Conservation (phyloP, 2,888 invertebrate species). For the Athalia rosae region DNA sequence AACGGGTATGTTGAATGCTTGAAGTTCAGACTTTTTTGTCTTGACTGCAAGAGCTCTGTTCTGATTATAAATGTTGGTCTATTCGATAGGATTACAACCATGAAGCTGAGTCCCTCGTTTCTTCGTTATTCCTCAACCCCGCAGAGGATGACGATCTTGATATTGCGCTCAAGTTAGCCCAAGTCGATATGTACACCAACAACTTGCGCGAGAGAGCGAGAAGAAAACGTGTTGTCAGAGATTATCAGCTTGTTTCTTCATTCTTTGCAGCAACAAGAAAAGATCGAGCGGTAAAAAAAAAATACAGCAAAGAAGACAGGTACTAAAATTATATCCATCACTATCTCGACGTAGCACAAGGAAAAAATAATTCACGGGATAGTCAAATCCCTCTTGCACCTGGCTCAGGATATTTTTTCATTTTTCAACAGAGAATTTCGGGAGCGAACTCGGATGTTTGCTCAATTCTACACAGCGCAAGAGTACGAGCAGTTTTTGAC, state of each 20-base stretch:
- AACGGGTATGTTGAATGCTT: slow-evolving; percentile 78
- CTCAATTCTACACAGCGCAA: slow-evolving; percentile 90
- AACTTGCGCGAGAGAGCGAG: slow-evolving; percentile 89
- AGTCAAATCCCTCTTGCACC: neutral
- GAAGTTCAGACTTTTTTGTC: neutral
- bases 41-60: slow-evolving; percentile 28
- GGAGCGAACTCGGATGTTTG: slow-evolving; percentile 89
- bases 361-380: neutral
- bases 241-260: slow-evolving; percentile 91
- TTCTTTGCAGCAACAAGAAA: slow-evolving; percentile 83
- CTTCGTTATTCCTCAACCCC: slow-evolving; percentile 85
- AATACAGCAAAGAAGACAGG: slow-evolving; percentile 87
- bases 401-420: slow-evolving; percentile 20
- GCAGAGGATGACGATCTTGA: slow-evolving; percentile 93
- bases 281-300: slow-evolving; percentile 76
- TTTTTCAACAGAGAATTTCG: slow-evolving; percentile 80
- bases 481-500: slow-evolving; percentile 89
- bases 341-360: neutral
- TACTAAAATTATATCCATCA: slow-evolving; percentile 66
- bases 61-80: neutral
- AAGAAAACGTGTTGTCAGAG: slow-evolving; percentile 91
- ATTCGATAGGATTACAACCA: slow-evolving; percentile 88
- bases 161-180: slow-evolving; percentile 90
- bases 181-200: slow-evolving; percentile 93
- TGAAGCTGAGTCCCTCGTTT: slow-evolving; percentile 93